These are phyloP conservation scores for Sycophaga agraensis DNA, from an alignment of 1,140 invertebrate genomes.

Conservation along the genomic window DNA sequence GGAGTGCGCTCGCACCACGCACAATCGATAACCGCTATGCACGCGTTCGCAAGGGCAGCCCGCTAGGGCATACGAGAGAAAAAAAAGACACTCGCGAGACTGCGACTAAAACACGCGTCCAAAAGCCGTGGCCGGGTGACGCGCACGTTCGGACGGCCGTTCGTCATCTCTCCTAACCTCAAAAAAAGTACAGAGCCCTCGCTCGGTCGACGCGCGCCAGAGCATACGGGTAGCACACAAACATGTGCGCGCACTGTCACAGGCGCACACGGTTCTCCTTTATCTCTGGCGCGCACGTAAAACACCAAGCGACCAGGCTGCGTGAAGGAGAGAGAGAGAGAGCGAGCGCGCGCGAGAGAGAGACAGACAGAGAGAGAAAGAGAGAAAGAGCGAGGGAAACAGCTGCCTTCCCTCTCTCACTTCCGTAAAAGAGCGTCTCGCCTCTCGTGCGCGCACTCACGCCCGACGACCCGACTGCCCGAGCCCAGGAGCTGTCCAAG, in stretches of 20 bases:
- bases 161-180: slow-evolving; percentile 15
- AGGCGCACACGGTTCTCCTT: background rate
- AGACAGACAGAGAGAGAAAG: background rate
- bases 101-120: background rate
- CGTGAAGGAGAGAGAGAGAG: background rate
- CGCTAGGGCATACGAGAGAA: no score
- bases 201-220: no score
- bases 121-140: background rate
- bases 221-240: no score
- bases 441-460: background rate
- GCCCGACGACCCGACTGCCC: no score
- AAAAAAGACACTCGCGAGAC: no score
- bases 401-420: slow-evolving; percentile 1
- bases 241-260: background rate
- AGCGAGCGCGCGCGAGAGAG: background rate
- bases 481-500: no score
- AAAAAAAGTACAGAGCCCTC: background rate
- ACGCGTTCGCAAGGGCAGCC: no score
- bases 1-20: no score
- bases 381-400: background rate
- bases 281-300: slow-evolving; percentile 24
- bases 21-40: no score
- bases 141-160: background rate
- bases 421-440: slow-evolving; percentile 17
- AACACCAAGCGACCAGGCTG: no score